A percentile compares a stretch with the other conserved stretches of the same genome.
Conservation (phyloP, 2,888 invertebrate genomes). For the Chloromyia formosa region DNA sequence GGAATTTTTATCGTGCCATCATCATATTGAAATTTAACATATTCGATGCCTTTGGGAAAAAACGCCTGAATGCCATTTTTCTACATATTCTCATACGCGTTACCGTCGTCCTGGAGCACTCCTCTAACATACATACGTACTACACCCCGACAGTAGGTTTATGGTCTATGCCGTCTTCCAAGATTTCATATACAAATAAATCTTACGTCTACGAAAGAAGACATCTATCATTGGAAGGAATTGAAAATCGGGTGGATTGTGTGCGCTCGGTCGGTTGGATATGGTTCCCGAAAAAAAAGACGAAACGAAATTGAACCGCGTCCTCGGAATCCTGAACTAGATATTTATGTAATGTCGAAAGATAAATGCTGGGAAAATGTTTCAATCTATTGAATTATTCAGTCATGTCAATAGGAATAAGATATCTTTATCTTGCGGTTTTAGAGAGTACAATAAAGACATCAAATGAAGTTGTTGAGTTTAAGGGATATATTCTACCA, state of each 20-base stretch:
- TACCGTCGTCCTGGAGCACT: neutral
- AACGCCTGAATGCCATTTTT: constrained; percentile 15
- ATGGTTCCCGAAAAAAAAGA: neutral
- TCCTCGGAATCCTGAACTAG: neutral
- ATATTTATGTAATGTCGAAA: neutral
- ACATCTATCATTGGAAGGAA: constrained; percentile 20
- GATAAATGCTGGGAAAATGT: constrained; percentile 25
- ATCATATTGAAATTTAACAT: constrained; percentile 39
- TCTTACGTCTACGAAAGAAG: neutral
- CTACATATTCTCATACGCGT: neutral
- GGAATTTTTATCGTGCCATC: constrained; percentile 32
- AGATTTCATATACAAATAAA: no score
- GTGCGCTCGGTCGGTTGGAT: neutral
- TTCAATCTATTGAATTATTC: constrained; percentile 37
- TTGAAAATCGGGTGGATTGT: neutral
- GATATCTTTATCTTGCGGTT: no score
- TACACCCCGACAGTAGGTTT: neutral
- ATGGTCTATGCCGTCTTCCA: no score
- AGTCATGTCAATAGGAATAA: neutral
- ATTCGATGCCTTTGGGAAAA: constrained; percentile 12
- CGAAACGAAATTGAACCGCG: constrained; percentile 1
- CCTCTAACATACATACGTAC: neutral
- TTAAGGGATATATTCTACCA: no score
- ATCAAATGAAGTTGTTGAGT: no score
- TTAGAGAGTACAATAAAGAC: no score